Evolutionary conservation across 1,140 invertebrate genomes (phyloP).

Genomic region (Matsumurasca onukii): DNA sequence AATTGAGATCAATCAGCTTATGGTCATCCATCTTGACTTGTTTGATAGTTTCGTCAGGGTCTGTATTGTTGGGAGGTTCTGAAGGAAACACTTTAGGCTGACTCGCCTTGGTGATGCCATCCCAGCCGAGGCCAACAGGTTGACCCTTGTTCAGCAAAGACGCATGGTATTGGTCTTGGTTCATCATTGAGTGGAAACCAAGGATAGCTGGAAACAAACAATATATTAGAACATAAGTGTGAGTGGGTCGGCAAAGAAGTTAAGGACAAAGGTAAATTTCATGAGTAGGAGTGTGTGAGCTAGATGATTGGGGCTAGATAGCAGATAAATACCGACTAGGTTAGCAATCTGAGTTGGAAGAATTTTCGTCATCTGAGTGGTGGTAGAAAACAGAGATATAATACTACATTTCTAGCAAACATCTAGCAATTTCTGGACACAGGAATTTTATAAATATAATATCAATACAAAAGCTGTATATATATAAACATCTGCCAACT

Average conservation of each 20-base stretch:
- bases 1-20: slow-evolving; percentile 85
- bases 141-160: slow-evolving; percentile 90
- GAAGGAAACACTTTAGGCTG: slow-evolving; percentile 86
- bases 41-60: slow-evolving; percentile 88
- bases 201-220: slow-evolving; percentile 77
- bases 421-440: no score
- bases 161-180: slow-evolving; percentile 99
- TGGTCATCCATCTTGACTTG: slow-evolving; percentile 87
- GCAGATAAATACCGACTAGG: no score
- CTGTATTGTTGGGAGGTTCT: slow-evolving; percentile 93
- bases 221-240: not conserved
- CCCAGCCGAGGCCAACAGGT: slow-evolving; percentile 83
- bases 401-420: no score
- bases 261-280: slow-evolving; percentile 1
- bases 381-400: no score
- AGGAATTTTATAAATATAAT: no score
- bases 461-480: no score
- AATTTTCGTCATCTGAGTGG: no score
- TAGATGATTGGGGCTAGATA: no score
- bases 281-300: not conserved
- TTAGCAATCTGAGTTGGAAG: no score
- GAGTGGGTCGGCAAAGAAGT: slow-evolving; percentile 25
- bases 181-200: slow-evolving; percentile 99
- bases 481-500: no score
- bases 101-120: slow-evolving; percentile 92